Percentiles rank a stretch among this genome's conserved stretches.
Evolutionary conservation across 2,797 vertebrate genomes (phyloP).

Genomic region (Diplodus puntazzo): DNA sequence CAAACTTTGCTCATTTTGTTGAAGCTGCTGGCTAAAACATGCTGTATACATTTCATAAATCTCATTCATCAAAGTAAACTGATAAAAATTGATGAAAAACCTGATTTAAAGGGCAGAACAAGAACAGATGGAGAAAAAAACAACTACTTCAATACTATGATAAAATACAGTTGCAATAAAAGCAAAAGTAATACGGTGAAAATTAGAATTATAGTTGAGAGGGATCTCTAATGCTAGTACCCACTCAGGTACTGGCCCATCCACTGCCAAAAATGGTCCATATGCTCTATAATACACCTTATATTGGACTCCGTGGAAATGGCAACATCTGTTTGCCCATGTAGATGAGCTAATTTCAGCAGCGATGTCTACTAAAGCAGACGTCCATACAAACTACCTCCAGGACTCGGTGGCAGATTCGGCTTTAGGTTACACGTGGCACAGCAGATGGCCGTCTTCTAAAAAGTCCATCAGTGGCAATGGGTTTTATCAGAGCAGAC

Average conservation of each 20-base stretch:
- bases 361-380: conserved; percentile 78
- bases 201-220: conserved; percentile 43
- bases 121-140: conserved; percentile 19
- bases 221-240: conserved; percentile 35
- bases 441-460: conserved; percentile 84
- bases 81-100: conserved; percentile 10
- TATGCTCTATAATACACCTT: conserved; percentile 75
- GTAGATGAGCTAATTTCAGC: conserved; percentile 82
- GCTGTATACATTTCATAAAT: conserved; percentile 11
- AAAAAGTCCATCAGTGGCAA: conserved; percentile 79
- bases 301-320: conserved; percentile 81
- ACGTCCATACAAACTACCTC: conserved; percentile 80
- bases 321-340: conserved; percentile 84
- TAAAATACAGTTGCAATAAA: conserved; percentile 34
- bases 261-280: conserved; percentile 48
- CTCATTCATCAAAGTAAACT: neutral
- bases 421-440: conserved; percentile 73
- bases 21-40: neutral
- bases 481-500: conserved; percentile 74
- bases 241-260: conserved; percentile 54
- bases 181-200: conserved; percentile 48
- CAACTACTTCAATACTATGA: conserved; percentile 6
- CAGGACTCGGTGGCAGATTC: conserved; percentile 76
- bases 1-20: conserved; percentile 2
- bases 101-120: conserved; percentile 36